Base-by-base conservation (phyloP, 2,797 vertebrate genomes). In the Microtus agrestis region DNA sequence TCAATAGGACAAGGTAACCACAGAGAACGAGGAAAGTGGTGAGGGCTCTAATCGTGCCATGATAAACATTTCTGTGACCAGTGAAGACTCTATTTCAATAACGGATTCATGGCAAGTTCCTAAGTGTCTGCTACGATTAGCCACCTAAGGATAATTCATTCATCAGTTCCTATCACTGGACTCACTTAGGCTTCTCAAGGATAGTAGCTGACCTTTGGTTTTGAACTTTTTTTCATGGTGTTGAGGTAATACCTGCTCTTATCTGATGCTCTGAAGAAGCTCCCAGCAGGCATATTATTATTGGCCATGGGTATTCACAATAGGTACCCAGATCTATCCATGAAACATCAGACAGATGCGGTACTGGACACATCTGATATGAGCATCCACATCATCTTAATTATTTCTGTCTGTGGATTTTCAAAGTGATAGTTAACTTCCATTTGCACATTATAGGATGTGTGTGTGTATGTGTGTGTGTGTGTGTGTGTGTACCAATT, bases 31-130 rank as follows among this genome's bases (percentile, higher is more conserved):
- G 23, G 4, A 8, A 69, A n/a, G 4, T 17, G n/a, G 3, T 10
- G 69, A 51, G 88, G 61, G 2, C 5, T 8, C 79, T 0, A 0
- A 3, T 2, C 0, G 56, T 25, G 34, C 3, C 51, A 77, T 37
- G 15, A 80, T 29, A 6, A 27, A 48, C 23, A 1, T 0, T 14
- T 0, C 11, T 77, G 8, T 86, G 40, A 8, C 34, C 5, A 59
- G 23, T 1, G 34, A 34, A 78, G 13, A 34, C 0, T 86, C 9
- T 5, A 0, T 54, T 61, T 43, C 65, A 17, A 11, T 0, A 43
- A 31, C 7, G 51, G 29, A 29, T 46, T 56, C 77, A 31, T 11
- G 78, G 31, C 8, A 48, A 8, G 6, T 0, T 17, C n/a, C 10
- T 25, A 13, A 79, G 43, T 14, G 5, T 46, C 12, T 79, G 19